A percentile compares a stretch with the other conserved stretches of the same genome.
Conservation (phyloP, 2,113 vertebrate species). For the Ptilonorhynchus violaceus region DNA sequence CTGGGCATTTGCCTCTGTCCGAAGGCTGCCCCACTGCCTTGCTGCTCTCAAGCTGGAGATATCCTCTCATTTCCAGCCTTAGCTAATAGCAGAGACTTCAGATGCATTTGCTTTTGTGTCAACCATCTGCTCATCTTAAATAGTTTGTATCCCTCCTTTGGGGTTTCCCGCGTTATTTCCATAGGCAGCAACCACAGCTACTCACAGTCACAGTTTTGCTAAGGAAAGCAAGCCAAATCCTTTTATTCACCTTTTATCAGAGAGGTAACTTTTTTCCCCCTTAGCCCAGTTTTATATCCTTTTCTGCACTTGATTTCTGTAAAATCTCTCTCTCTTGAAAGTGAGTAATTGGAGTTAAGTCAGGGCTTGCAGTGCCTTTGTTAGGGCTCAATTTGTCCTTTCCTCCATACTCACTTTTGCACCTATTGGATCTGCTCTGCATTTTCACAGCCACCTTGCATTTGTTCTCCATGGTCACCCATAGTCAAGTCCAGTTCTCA, state of each 20-base stretch:
- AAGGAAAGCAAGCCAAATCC: neutral
- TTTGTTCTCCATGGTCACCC: neutral
- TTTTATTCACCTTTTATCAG: neutral
- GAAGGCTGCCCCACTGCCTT: neutral
- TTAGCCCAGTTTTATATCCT: neutral
- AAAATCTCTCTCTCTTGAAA: neutral
- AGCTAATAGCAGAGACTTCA: neutral
- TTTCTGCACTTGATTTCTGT: neutral
- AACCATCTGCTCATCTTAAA: neutral
- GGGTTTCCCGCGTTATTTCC: neutral
- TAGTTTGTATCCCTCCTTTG: neutral
- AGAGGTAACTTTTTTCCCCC: neutral
- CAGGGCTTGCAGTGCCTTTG: neutral
- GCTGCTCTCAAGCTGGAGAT: neutral
- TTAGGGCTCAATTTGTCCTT: neutral
- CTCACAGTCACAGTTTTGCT: neutral
- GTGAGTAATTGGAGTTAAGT: neutral
- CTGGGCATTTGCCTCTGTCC: neutral
- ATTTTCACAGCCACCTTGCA: accelerated
- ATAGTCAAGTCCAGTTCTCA: neutral
- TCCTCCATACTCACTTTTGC: neutral
- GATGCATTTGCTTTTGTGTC: neutral
- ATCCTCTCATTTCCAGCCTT: neutral
- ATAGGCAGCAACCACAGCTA: neutral
- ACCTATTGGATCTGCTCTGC: neutral